Evolutionary conservation across 2,797 vertebrate genomes (phyloP).

Genomic region (Percopsis omiscomaycus): DNA sequence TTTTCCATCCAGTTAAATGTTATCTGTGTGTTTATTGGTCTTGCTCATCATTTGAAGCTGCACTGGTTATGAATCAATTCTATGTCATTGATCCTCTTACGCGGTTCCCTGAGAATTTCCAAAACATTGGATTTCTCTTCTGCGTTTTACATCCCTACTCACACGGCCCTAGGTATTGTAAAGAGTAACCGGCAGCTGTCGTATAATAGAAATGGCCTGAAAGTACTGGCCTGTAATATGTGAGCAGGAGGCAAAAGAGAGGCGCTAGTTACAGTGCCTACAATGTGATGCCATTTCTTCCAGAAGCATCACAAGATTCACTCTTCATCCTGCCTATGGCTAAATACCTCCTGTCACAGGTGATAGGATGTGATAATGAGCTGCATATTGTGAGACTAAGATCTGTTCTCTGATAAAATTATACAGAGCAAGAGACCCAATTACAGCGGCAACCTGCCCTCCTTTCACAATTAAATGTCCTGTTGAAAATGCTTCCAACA

Average conservation of each 20-base stretch:
- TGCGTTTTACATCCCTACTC: constrained; percentile 29
- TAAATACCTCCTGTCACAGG: constrained; percentile 40
- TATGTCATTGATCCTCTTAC: constrained; percentile 63
- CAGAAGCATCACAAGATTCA: constrained; percentile 26
- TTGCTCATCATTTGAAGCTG: constrained; percentile 56
- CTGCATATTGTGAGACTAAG: constrained; percentile 23
- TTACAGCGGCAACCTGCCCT: constrained; percentile 22
- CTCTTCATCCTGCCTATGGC: constrained; percentile 30
- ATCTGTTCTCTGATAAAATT: constrained; percentile 6
- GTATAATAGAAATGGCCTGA: constrained; percentile 17
- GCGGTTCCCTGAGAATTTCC: constrained; percentile 43
- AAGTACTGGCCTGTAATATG: constrained; percentile 9
- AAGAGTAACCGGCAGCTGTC: constrained; percentile 42
- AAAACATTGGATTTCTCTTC: constrained; percentile 23
- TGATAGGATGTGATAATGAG: constrained; percentile 28
- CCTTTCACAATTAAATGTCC: constrained; percentile 28
- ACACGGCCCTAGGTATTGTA: constrained; percentile 35
- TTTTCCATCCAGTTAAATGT: constrained; percentile 53
- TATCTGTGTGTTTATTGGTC: constrained; percentile 58
- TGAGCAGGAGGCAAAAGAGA: constrained; percentile 4
- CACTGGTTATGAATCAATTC: constrained; percentile 60
- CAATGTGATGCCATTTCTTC: constrained; percentile 17
- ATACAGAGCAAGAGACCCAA: constrained; percentile 26
- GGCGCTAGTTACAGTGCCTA: not conserved
- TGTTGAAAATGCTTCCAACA: constrained; percentile 9